Conservation (phyloP, 2,797 vertebrate genomes). For the Eidolon dupreanum region DNA sequence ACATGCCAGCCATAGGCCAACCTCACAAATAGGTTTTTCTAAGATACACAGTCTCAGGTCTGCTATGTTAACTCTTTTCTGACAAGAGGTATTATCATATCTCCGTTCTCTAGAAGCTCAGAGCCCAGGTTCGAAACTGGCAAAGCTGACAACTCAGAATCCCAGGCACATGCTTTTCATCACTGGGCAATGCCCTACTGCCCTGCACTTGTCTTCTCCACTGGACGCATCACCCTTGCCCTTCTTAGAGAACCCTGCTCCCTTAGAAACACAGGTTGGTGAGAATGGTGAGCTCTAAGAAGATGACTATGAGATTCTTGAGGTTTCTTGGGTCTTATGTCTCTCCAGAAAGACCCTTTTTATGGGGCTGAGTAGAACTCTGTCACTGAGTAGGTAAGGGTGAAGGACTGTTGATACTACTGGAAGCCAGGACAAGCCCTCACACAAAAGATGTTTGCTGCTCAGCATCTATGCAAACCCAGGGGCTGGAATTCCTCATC, state of each 20-base stretch:
- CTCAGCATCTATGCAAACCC: neutral
- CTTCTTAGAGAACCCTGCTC: neutral
- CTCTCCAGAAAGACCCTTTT: neutral
- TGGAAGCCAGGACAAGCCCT: too few relatives aligned
- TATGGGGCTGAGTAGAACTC: neutral
- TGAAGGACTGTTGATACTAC: too few relatives aligned
- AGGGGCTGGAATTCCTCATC: neutral
- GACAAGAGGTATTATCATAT: neutral
- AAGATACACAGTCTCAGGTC: neutral
- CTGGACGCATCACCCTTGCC: neutral
- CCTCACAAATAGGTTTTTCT: neutral
- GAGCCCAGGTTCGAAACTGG: neutral
- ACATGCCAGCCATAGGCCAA: neutral
- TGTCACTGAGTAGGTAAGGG: neutral
- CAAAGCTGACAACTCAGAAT: neutral
- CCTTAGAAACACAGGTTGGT: neutral
- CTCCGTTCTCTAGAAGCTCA: neutral
- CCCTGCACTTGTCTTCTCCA: neutral
- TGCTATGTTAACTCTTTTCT: neutral
- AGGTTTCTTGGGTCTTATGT: neutral
- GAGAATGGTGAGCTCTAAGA: neutral
- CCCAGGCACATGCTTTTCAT: neutral
- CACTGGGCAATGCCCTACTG: neutral
- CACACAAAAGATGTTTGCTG: neutral
- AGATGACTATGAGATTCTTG: neutral